These are phyloP conservation scores for Sceliomorpha sp. DNA, from an alignment of 2,888 invertebrate genomes.

Conservation along the genomic window DNA sequence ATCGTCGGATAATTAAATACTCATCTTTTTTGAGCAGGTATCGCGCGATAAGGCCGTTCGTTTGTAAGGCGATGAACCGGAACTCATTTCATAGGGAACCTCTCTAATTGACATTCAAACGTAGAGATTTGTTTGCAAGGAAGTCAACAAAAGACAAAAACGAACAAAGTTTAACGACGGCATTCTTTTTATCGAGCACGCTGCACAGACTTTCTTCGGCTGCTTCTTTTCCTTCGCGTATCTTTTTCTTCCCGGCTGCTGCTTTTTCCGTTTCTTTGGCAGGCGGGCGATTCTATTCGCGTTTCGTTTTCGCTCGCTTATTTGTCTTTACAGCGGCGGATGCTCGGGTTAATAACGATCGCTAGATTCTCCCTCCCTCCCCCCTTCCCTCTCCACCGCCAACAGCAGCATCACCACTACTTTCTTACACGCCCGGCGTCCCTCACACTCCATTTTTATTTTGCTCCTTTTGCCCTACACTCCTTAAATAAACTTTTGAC, in stretches of 20 bases:
- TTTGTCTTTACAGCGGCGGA: constrained; percentile 25
- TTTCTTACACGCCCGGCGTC: constrained; percentile 1
- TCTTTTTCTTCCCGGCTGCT: constrained; percentile 8
- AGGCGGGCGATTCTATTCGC: constrained; percentile 11
- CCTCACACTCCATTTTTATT: background rate
- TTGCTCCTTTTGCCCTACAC: constrained; percentile 2
- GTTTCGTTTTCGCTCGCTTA: constrained; percentile 15
- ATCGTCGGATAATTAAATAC: no score
- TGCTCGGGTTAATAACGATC: constrained; percentile 25
- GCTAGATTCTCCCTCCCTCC: constrained; percentile 4
- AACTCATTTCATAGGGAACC: no score
- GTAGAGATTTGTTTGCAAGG: background rate
- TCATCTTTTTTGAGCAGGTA: constrained; percentile 16
- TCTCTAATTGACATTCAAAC: background rate
- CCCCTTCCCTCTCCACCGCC: no score
- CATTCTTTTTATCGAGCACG: constrained; percentile 12
- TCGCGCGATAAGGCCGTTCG: constrained; percentile 37
- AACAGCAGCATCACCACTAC: background rate
- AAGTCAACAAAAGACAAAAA: background rate
- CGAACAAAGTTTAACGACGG: constrained; percentile 11
- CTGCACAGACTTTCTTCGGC: constrained; percentile 4
- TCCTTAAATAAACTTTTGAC: constrained; percentile 17
- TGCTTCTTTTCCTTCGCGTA: constrained; percentile 9
- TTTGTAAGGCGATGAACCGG: no score
- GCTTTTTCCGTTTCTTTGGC: constrained; percentile 3